Base-by-base conservation (phyloP, 2,113 vertebrate genomes). In the Piliocolobus tephrosceles region DNA sequence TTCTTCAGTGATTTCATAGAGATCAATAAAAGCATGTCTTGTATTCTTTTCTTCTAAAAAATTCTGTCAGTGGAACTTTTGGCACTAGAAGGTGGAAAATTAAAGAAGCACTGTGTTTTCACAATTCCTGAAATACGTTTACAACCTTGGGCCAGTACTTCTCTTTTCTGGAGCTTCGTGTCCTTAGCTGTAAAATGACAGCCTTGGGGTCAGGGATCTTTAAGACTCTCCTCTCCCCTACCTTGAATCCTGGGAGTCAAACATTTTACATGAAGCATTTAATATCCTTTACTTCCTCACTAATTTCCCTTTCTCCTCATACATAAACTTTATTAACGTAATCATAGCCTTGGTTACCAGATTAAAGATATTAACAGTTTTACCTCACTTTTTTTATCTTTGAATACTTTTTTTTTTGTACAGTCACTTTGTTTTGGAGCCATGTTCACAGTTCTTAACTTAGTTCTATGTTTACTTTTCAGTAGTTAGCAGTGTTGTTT, bases 1-100 rank as follows among this genome's bases (percentile, higher is more conserved):
- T 88, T 94, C 72, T 86, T 88, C 47, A 79, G 58, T 92, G 81
- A 96, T 86, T 95, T 96, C 76, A 75, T 13, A 82, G 88, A 92
- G 73, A 76, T 96, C 78, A 93, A 78, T 90, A 76, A 91, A 94
- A 95, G 50, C 58, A 82, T 47, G 16, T 40, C 9, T 81, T 55
- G 79, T 86, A 50, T 18, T 88, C 88, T 57, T 91, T 87, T 97
- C 72, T 94, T 75, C 96, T 58, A 25, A 90, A 78, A 92, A 96
- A 90, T 79, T 52, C 40, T 87, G 73, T 66, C 64, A 75, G 7
- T 94, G 38, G 73, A 89, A 40, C 23, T 58, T 73, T 88, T 85
- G 87, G 76, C 57, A 17, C 25, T 82, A 64, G 64, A 70, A 93
- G 38, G 43, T 91, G 45, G 50, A 61, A 81, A 90, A 70, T 91